phyloP scores from a whole-genome alignment of 2,113 vertebrate species.

The Pangasianodon gigas region DNA sequence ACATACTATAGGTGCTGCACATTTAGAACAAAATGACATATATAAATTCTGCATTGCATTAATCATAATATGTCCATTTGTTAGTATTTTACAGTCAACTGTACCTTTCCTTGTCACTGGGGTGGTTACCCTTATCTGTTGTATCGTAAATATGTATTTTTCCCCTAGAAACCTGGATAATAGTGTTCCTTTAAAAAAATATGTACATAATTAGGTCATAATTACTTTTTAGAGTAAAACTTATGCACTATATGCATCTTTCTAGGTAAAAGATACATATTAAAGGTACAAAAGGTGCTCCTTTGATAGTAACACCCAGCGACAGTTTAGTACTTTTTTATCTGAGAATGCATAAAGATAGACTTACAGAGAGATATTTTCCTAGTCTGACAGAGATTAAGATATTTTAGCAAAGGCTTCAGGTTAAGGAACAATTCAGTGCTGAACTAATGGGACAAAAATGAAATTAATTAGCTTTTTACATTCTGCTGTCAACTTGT shows the following conservation, averaged over 20 bases:
- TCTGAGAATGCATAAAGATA: background rate
- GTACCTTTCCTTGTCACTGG: background rate
- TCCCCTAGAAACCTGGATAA: background rate
- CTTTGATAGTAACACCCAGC: background rate
- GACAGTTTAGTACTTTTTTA: background rate
- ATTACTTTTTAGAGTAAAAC: background rate
- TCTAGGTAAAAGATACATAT: background rate
- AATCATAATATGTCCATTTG: background rate
- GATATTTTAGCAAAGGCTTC: background rate
- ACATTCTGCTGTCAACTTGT: background rate
- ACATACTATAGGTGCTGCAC: background rate
- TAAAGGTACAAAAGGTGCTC: background rate
- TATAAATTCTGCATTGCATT: background rate
- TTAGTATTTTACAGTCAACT: background rate
- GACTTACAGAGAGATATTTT: background rate
- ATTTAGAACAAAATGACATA: background rate
- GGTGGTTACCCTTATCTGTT: background rate
- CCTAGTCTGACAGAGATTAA: background rate
- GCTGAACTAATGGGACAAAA: background rate
- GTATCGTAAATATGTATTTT: background rate
- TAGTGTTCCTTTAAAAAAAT: background rate
- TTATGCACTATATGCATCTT: background rate
- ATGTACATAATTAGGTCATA: background rate
- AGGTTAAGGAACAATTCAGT: background rate
- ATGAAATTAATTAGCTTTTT: background rate